A percentile compares a stretch with the other conserved stretches of the same genome.
Evolutionary conservation across 2,888 invertebrate species (phyloP).

Genomic region (Yponomeuta evonymella): DNA sequence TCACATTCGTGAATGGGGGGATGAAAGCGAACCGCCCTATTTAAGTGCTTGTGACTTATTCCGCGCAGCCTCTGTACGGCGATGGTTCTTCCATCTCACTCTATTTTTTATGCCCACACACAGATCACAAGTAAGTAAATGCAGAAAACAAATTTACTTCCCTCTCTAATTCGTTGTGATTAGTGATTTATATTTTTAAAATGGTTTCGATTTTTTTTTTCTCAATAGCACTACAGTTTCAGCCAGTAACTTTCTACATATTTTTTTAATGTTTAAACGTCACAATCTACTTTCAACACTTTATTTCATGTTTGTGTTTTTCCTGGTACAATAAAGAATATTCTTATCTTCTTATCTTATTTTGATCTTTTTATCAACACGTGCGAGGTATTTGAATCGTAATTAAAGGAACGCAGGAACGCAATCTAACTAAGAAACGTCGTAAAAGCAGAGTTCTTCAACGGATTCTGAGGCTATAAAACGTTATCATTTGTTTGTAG

Average conservation of each 20-base stretch:
- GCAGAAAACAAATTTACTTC: neutral
- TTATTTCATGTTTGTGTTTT: too few relatives aligned
- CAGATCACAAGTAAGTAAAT: neutral
- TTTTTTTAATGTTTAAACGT: too few relatives aligned
- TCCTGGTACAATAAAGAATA: too few relatives aligned
- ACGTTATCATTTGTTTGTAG: slow-evolving; percentile 46
- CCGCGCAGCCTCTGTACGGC: slow-evolving; percentile 53
- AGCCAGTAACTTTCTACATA: too few relatives aligned
- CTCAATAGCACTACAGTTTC: too few relatives aligned
- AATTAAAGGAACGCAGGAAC: neutral
- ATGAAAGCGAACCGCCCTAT: slow-evolving; percentile 51
- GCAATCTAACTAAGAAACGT: neutral
- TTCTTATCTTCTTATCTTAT: too few relatives aligned
- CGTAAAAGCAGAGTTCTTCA: neutral
- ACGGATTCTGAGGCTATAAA: neutral
- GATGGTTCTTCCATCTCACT: slow-evolving; percentile 23
- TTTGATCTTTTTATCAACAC: too few relatives aligned
- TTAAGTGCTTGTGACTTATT: slow-evolving; percentile 50
- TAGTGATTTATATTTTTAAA: too few relatives aligned
- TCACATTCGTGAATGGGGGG: slow-evolving; percentile 59
- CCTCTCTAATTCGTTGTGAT: too few relatives aligned
- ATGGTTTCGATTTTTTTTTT: too few relatives aligned
- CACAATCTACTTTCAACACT: too few relatives aligned
- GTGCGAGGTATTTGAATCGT: too few relatives aligned
- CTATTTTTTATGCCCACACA: neutral